Conservation (phyloP, 2,888 invertebrate species). For the Boloria selene region DNA sequence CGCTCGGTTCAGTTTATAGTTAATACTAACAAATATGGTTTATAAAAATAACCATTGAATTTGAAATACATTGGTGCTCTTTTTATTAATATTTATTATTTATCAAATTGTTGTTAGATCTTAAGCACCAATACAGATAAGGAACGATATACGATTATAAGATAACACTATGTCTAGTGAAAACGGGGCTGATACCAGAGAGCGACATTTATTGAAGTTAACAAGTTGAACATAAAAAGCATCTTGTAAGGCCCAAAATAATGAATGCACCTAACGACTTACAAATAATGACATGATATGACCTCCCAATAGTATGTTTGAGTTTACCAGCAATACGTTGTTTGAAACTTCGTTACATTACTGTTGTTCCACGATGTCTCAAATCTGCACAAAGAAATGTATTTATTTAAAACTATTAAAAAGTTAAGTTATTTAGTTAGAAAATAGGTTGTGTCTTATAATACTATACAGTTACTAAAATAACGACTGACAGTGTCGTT, state of each 20-base stretch:
- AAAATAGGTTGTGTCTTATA: no score
- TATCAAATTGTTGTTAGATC: constrained; percentile 20
- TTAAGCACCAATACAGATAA: constrained; percentile 18
- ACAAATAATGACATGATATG: constrained; percentile 67
- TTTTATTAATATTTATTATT: background rate
- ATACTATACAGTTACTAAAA: no score
- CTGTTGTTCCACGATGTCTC: constrained; percentile 58
- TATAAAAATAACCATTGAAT: constrained; percentile 18
- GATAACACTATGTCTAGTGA: constrained; percentile 17
- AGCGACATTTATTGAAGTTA: constrained; percentile 20
- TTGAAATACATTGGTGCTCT: constrained; percentile 18
- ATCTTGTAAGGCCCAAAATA: constrained; percentile 27
- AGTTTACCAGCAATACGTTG: constrained; percentile 75
- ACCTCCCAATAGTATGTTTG: constrained; percentile 68
- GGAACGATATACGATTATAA: constrained; percentile 20
- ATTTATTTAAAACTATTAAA: constrained; percentile 23
- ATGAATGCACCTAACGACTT: constrained; percentile 73
- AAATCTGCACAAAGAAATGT: constrained; percentile 64
- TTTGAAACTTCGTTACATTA: constrained; percentile 65
- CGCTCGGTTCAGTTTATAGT: constrained; percentile 13
- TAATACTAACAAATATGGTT: constrained; percentile 18
- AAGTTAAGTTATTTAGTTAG: no score
- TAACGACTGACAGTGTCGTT: no score
- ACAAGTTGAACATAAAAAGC: constrained; percentile 22
- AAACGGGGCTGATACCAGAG: constrained; percentile 17